phyloP scores from a whole-genome alignment of 1,140 invertebrate species.

The Apocrypta bakeri region DNA sequence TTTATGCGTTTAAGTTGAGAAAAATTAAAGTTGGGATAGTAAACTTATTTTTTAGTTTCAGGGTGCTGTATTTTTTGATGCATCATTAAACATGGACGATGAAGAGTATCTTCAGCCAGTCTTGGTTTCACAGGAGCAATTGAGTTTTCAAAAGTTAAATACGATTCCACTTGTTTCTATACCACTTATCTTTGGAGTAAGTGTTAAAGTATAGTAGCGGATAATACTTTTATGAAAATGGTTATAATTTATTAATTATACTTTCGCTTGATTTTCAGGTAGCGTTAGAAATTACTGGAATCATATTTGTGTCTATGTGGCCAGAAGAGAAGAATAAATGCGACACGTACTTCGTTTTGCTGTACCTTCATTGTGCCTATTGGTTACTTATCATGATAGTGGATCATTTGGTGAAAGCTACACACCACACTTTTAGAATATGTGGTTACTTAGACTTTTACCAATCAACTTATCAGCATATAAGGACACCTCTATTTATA shows the following conservation, averaged over 20 bases:
- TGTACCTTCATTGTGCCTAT: conserved; percentile 78
- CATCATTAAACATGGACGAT: conserved; percentile 75
- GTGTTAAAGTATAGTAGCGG: conserved; percentile 32
- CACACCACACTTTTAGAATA: conserved; percentile 77
- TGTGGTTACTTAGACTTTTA: conserved; percentile 82
- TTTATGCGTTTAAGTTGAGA: no score
- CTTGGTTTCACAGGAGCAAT: conserved; percentile 70
- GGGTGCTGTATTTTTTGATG: conserved; percentile 77
- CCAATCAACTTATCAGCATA: conserved; percentile 77
- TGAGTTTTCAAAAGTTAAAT: conserved; percentile 73
- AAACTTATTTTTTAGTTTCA: conserved; percentile 56
- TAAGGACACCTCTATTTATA: conserved; percentile 78
- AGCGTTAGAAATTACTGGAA: conserved; percentile 76
- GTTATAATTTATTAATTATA: background rate
- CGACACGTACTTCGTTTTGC: conserved; percentile 80
- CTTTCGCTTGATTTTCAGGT: conserved; percentile 69
- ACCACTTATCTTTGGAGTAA: conserved; percentile 66
- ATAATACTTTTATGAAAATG: background rate
- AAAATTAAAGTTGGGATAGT: no score
- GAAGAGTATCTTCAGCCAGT: conserved; percentile 74
- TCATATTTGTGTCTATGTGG: conserved; percentile 75
- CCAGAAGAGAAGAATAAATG: conserved; percentile 76
- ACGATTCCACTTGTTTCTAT: conserved; percentile 69
- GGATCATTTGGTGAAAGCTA: conserved; percentile 76
- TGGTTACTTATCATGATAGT: conserved; percentile 79